phyloP scores from a whole-genome alignment of 2,888 invertebrate species.

The Nephrotoma guestfalica region DNA sequence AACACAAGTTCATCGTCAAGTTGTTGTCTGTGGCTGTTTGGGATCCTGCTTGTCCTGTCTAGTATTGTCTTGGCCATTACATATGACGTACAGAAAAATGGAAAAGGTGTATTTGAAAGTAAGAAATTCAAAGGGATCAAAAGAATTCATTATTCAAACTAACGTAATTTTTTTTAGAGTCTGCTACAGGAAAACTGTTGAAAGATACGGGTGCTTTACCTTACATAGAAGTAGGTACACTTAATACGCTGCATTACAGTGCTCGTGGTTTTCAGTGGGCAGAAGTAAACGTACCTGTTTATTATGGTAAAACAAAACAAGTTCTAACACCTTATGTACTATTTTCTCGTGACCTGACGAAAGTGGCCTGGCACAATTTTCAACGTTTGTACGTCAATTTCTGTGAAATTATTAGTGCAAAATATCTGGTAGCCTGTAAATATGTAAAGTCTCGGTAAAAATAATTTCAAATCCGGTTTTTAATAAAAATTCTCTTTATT shows the following conservation, averaged over 20 bases:
- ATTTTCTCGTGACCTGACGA: neutral
- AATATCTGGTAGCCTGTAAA: neutral
- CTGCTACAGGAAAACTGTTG: conserved; percentile 47
- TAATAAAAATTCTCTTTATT: neutral
- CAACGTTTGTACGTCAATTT: neutral
- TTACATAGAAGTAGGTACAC: conserved; percentile 47
- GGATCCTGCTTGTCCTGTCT: conserved; percentile 44
- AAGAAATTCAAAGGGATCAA: neutral
- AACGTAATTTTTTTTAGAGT: conserved; percentile 23
- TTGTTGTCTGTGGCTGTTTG: conserved; percentile 51
- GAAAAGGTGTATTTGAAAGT: conserved; percentile 50
- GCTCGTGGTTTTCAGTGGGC: conserved; percentile 50
- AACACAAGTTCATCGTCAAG: conserved; percentile 25
- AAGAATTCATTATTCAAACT: neutral
- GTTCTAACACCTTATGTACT: neutral
- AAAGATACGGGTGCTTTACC: conserved; percentile 49
- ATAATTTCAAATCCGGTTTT: neutral
- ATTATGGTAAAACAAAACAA: conserved; percentile 24
- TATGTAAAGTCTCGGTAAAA: neutral
- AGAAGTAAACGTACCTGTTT: conserved; percentile 52
- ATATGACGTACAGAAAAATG: conserved; percentile 49
- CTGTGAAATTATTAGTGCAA: neutral
- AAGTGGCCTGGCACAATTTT: neutral
- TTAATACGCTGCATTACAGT: conserved; percentile 42
- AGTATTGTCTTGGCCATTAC: conserved; percentile 44